Conservation (phyloP, 2,888 invertebrate species). For the Andrena fulva region DNA sequence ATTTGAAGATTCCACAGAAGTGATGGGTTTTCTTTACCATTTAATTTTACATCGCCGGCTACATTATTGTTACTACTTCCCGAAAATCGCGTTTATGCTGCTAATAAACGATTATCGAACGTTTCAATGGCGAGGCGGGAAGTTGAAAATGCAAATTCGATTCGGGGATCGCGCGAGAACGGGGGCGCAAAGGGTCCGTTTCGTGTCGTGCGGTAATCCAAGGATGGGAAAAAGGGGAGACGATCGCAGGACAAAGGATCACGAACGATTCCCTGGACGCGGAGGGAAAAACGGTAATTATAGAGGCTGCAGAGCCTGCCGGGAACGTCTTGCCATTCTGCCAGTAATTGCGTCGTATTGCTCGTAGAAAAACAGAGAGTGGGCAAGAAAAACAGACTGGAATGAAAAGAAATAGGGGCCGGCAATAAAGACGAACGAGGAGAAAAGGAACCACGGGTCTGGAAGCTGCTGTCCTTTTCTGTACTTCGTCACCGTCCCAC, state of each 20-base stretch:
- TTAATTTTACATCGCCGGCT: not conserved
- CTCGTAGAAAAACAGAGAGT: slow-evolving; percentile 49
- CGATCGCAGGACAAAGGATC: slow-evolving; percentile 54
- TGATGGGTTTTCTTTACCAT: not conserved
- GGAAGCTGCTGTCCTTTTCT: slow-evolving; percentile 16
- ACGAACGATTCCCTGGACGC: slow-evolving; percentile 41
- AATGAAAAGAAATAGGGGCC: slow-evolving; percentile 48
- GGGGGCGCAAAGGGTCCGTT: slow-evolving; percentile 8
- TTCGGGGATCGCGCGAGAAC: slow-evolving; percentile 7
- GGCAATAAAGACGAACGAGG: slow-evolving; percentile 24
- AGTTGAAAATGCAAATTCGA: slow-evolving; percentile 37
- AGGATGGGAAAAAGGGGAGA: not conserved
- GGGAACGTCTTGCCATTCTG: slow-evolving; percentile 73
- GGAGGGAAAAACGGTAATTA: slow-evolving; percentile 64
- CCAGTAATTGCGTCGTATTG: slow-evolving; percentile 73
- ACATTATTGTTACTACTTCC: not conserved
- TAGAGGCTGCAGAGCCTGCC: slow-evolving; percentile 66
- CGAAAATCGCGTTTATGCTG: not conserved
- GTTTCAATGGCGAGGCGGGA: not conserved
- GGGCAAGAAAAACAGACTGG: slow-evolving; percentile 39
- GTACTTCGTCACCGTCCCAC: not conserved
- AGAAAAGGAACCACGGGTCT: slow-evolving; percentile 6
- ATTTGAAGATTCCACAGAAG: not conserved
- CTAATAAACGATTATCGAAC: not conserved
- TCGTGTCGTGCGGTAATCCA: slow-evolving; percentile 34